A percentile compares a stretch with the other conserved stretches of the same genome.
Evolutionary conservation across 2,888 invertebrate genomes (phyloP).

Genomic region (Matsumyia berberina): DNA sequence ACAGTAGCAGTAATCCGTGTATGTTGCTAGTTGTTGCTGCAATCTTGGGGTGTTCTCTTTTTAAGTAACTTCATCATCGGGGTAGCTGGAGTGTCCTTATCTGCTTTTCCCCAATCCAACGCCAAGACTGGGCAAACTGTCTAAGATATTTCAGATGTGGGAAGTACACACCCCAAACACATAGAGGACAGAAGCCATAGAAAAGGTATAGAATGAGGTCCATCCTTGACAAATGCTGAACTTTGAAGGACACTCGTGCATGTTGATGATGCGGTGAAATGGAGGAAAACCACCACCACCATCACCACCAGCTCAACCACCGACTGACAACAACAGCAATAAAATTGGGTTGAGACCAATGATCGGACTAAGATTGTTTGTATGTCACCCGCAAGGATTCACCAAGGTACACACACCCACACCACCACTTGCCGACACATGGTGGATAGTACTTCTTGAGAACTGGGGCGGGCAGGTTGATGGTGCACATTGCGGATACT

Average conservation of each 20-base stretch:
- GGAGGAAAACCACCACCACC: constrained; percentile 56
- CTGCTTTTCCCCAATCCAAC: constrained; percentile 16
- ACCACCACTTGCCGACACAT: background rate
- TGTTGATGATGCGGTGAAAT: constrained; percentile 76
- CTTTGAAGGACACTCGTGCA: constrained; percentile 75
- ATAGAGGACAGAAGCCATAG: constrained; percentile 28
- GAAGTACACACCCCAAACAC: constrained; percentile 20
- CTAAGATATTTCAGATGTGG: constrained; percentile 32
- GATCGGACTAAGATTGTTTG: constrained; percentile 74
- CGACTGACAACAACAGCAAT: constrained; percentile 24
- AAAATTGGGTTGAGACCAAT: constrained; percentile 73
- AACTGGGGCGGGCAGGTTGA: background rate
- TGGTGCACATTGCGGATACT: constrained; percentile 73
- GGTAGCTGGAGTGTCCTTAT: constrained; percentile 64
- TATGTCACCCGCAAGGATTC: constrained; percentile 69
- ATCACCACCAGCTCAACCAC: constrained; percentile 12
- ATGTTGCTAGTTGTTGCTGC: constrained; percentile 46
- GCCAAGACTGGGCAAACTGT: constrained; percentile 16
- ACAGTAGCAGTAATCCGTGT: constrained; percentile 39
- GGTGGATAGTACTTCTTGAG: constrained; percentile 21
- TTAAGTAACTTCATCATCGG: constrained; percentile 58
- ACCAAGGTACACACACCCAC: constrained; percentile 31
- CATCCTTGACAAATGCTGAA: constrained; percentile 75
- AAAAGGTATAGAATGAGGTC: constrained; percentile 66
- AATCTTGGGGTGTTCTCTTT: constrained; percentile 30